Percentiles rank a stretch among this genome's conserved stretches.
Evolutionary conservation across 2,113 vertebrate genomes (phyloP).

Genomic region (Anarhynchus alexandrinus): DNA sequence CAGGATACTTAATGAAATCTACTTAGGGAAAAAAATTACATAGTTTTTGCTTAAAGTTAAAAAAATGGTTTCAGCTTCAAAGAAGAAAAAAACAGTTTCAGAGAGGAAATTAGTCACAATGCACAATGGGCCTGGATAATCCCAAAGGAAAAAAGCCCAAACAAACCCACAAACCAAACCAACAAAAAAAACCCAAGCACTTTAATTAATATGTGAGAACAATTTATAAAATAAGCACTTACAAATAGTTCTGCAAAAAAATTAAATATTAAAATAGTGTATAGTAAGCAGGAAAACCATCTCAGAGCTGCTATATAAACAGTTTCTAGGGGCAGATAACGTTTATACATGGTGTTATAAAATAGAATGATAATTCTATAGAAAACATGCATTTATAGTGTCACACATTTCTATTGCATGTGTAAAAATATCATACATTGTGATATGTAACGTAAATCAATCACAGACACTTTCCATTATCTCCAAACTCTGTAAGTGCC

Average conservation of each 20-base stretch:
- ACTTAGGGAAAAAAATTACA: neutral
- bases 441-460: neutral
- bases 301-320: neutral
- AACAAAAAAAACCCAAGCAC: neutral
- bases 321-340: neutral
- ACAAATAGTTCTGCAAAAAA: neutral
- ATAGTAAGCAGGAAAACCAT: neutral
- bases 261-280: neutral
- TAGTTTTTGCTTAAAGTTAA: slow-evolving; percentile 2
- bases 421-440: neutral
- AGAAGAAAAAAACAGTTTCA: neutral
- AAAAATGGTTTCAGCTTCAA: neutral
- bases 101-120: neutral
- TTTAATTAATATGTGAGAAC: neutral
- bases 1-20: neutral
- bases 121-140: neutral
- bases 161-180: neutral
- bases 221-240: neutral
- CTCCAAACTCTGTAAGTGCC: neutral
- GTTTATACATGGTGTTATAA: neutral
- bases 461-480: neutral
- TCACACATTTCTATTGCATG: neutral
- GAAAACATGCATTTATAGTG: neutral
- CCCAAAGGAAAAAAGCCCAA: neutral
- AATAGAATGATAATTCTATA: neutral